A percentile compares a stretch with the other conserved stretches of the same genome.
These are phyloP conservation scores for Pelecanus crispus DNA, from an alignment of 2,113 vertebrate genomes.

Conservation along the genomic window DNA sequence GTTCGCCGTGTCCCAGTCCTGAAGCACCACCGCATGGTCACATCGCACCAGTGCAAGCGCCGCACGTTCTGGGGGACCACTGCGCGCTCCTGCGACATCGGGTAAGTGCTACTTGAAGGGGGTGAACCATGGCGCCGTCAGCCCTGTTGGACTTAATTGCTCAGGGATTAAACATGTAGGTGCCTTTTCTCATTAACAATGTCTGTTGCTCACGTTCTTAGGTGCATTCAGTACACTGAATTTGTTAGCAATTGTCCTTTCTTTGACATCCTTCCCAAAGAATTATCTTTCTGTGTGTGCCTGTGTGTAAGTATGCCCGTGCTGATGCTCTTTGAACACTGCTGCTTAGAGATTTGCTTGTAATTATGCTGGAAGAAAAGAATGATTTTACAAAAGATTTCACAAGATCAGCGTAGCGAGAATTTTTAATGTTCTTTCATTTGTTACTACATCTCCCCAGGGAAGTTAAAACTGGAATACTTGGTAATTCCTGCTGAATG, in stretches of 20 bases:
- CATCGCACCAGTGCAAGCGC: conserved; percentile 40
- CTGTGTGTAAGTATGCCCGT: rapidly evolving
- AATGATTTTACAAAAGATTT: conserved; percentile 28
- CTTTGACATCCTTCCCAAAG: neutral
- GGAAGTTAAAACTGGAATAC: neutral
- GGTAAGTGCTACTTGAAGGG: conserved; percentile 30
- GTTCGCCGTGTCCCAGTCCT: conserved; percentile 62
- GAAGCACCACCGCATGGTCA: conserved; percentile 66
- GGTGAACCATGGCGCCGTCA: neutral
- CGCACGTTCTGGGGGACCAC: neutral
- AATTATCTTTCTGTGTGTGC: rapidly evolving
- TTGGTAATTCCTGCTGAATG: neutral
- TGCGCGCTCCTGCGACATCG: neutral
- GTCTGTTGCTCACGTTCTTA: neutral
- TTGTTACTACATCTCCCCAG: conserved; percentile 18
- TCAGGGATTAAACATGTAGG: neutral
- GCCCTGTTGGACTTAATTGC: neutral
- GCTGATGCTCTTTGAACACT: neutral
- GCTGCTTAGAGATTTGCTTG: neutral
- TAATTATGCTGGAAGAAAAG: neutral
- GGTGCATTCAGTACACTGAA: neutral
- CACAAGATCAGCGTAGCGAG: neutral
- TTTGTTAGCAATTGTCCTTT: neutral
- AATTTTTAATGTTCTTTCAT: conserved; percentile 46
- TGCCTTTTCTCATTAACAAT: neutral